phyloP scores from a whole-genome alignment of 2,113 vertebrate genomes.

The Austrofundulus limnaeus region DNA sequence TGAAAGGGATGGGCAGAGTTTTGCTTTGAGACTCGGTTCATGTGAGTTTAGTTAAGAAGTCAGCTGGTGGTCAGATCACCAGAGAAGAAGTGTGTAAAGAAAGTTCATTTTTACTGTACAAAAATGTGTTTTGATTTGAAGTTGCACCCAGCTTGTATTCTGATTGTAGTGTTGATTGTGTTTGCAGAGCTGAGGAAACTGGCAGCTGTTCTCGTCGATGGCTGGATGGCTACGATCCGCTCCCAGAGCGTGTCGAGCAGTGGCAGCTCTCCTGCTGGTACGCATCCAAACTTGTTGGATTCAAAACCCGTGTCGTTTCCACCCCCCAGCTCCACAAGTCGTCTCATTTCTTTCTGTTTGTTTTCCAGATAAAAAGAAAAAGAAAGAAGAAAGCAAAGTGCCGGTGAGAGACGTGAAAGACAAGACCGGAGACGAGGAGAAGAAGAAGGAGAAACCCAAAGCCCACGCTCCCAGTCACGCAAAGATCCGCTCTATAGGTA shows the following conservation, averaged over 20 bases:
- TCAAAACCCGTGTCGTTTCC: background rate
- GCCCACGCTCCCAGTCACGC: conserved; percentile 91
- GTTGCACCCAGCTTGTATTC: too few species aligned
- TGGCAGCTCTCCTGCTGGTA: conserved; percentile 75
- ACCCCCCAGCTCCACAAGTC: accelerated
- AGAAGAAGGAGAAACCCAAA: conserved; percentile 91
- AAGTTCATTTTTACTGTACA: too few species aligned
- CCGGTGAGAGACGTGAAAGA: conserved; percentile 71
- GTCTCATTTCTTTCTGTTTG: background rate
- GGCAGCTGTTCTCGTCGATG: conserved; percentile 88
- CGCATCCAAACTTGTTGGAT: too few species aligned
- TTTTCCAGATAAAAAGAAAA: conserved; percentile 86
- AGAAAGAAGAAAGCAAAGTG: conserved; percentile 84
- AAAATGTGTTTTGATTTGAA: too few species aligned
- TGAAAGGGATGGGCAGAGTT: too few species aligned
- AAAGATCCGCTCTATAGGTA: conserved; percentile 94
- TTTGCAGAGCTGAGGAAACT: conserved; percentile 86
- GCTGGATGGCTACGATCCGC: conserved; percentile 95
- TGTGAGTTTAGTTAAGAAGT: too few species aligned
- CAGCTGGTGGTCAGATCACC: too few species aligned
- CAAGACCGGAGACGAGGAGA: conserved; percentile 84
- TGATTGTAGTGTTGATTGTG: background rate
- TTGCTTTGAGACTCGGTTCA: too few species aligned
- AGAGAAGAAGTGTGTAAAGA: too few species aligned
- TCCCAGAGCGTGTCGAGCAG: conserved; percentile 87